phyloP scores from a whole-genome alignment of 2,888 invertebrate genomes.

The Smittia aterrima region DNA sequence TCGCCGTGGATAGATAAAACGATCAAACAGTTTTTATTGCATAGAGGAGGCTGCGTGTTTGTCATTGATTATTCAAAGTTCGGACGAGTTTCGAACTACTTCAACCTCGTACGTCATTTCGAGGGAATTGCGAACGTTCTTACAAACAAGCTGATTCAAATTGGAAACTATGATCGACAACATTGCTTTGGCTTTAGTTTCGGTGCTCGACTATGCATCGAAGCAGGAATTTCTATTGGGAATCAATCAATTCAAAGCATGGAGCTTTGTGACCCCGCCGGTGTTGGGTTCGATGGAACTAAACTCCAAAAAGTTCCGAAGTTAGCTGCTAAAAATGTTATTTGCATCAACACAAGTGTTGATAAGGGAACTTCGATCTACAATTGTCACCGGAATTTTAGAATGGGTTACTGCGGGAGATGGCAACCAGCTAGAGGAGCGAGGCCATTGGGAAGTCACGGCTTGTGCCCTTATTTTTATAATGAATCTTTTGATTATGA shows the following conservation, averaged over 20 bases:
- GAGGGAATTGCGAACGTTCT: conserved; percentile 10
- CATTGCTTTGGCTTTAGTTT: conserved; percentile 21
- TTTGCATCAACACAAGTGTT: conserved; percentile 32
- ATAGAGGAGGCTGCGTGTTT: conserved; percentile 19
- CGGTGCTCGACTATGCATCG: conserved; percentile 2
- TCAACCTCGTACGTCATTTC: neutral
- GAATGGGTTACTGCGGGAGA: conserved; percentile 29
- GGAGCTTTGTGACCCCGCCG: conserved; percentile 17
- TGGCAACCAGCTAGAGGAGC: conserved; percentile 4
- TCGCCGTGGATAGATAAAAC: neutral
- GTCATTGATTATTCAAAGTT: conserved; percentile 23
- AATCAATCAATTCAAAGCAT: neutral
- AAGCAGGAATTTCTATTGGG: neutral
- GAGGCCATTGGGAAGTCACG: conserved; percentile 6
- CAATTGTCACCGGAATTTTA: conserved; percentile 28
- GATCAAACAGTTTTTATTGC: neutral
- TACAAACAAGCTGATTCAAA: neutral
- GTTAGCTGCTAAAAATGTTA: neutral
- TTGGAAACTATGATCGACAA: neutral
- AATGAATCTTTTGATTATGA: conserved; percentile 4
- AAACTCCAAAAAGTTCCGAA: neutral
- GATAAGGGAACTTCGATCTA: conserved; percentile 14
- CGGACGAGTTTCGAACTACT: neutral
- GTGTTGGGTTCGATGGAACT: neutral
- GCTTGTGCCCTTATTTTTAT: conserved; percentile 15